Percentiles rank a stretch among this genome's conserved stretches.
Evolutionary conservation across 2,888 invertebrate genomes (phyloP).

Genomic region (Cataglyphis albicans): DNA sequence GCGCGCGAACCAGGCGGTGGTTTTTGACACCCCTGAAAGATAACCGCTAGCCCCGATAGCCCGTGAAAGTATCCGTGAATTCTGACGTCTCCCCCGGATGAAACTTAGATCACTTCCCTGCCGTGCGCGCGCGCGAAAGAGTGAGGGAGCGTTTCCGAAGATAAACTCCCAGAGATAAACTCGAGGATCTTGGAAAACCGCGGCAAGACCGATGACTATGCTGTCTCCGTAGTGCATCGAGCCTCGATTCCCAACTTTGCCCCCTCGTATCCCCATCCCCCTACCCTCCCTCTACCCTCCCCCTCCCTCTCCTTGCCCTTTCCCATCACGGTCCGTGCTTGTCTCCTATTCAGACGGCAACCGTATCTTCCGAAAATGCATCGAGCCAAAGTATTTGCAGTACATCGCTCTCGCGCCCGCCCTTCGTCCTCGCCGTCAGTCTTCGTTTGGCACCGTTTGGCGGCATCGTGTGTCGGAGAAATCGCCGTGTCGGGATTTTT

Average conservation of each 20-base stretch:
- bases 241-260: conserved; percentile 71
- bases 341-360: conserved; percentile 58
- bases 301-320: background rate
- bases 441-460: conserved; percentile 34
- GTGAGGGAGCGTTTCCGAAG: conserved; percentile 64
- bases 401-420: conserved; percentile 62
- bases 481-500: conserved; percentile 37
- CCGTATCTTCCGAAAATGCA: conserved; percentile 69
- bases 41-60: conserved; percentile 70
- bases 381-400: conserved; percentile 65
- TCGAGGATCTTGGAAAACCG: conserved; percentile 79
- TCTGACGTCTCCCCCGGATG: conserved; percentile 72
- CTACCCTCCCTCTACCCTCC: background rate
- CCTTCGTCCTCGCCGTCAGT: conserved; percentile 34
- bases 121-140: background rate
- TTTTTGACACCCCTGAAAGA: conserved; percentile 77
- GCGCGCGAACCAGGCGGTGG: conserved; percentile 67
- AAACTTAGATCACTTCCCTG: conserved; percentile 78
- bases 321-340: conserved; percentile 33
- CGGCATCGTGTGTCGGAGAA: conserved; percentile 45
- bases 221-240: conserved; percentile 76
- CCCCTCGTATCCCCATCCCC: background rate
- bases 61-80: conserved; percentile 55
- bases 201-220: conserved; percentile 80
- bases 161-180: conserved; percentile 79